phyloP scores from a whole-genome alignment of 2,113 vertebrate genomes.

The Euleptes europaea region DNA sequence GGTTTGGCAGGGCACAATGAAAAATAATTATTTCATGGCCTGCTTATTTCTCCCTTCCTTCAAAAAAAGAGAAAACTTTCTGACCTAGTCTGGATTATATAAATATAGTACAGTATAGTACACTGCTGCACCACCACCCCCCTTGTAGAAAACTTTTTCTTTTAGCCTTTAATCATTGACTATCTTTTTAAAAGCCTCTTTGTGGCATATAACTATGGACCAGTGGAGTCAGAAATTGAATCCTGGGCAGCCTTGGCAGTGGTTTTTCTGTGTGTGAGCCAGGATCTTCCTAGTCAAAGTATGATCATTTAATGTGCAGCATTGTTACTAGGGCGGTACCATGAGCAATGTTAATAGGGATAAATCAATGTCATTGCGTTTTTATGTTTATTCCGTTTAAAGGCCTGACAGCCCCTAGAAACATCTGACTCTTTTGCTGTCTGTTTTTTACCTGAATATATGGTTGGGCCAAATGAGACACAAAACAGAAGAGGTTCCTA shows the following conservation, averaged over 20 bases:
- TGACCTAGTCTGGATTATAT: conserved; percentile 77
- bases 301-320: conserved; percentile 37
- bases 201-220: conserved; percentile 43
- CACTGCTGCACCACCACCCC: conserved; percentile 54
- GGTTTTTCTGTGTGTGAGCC: conserved; percentile 45
- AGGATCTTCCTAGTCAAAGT: conserved; percentile 43
- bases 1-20: conserved; percentile 84
- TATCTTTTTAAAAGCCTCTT: conserved; percentile 50
- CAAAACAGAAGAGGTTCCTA: background rate
- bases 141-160: conserved; percentile 70
- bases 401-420: conserved; percentile 46
- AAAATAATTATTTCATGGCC: conserved; percentile 88
- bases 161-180: conserved; percentile 55
- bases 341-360: conserved; percentile 60
- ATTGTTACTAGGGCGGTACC: conserved; percentile 49
- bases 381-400: conserved; percentile 6
- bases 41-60: conserved; percentile 83
- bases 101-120: conserved; percentile 71
- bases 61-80: conserved; percentile 73
- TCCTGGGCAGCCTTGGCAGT: conserved; percentile 48
- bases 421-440: background rate
- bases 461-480: background rate
- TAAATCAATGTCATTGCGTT: conserved; percentile 56
- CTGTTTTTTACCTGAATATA: conserved; percentile 57
- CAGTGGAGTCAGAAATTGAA: conserved; percentile 19